A percentile compares a stretch with the other conserved stretches of the same genome.
Evolutionary conservation across 1,140 invertebrate genomes (phyloP).

Genomic region (Nebria ingens): DNA sequence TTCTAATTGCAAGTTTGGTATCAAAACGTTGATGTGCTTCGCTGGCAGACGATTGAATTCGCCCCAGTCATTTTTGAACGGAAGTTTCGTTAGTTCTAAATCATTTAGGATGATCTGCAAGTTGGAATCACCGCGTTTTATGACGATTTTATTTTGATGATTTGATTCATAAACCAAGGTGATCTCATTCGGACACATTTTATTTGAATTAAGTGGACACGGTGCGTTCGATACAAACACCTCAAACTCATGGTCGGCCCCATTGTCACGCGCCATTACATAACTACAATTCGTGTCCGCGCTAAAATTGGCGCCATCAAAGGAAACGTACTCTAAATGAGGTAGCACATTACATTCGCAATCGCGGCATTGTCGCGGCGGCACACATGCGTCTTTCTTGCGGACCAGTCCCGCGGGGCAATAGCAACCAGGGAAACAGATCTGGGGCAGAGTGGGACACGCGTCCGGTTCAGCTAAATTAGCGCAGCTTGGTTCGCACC

Average conservation of each 20-base stretch:
- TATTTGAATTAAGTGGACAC: constrained; percentile 36
- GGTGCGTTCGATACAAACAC: constrained; percentile 51
- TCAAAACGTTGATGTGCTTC: constrained; percentile 37
- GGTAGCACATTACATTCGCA: constrained; percentile 67
- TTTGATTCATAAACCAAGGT: constrained; percentile 32
- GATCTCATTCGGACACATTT: constrained; percentile 48
- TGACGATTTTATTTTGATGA: constrained; percentile 23
- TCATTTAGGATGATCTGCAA: constrained; percentile 29
- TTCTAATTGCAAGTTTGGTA: constrained; percentile 41
- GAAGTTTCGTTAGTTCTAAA: constrained; percentile 35
- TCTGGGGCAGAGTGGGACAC: constrained; percentile 49
- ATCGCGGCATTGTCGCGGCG: constrained; percentile 60
- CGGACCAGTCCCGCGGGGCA: constrained; percentile 67
- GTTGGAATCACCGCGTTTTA: constrained; percentile 32
- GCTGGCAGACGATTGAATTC: constrained; percentile 34
- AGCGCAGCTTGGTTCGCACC: constrained; percentile 63
- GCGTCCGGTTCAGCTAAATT: constrained; percentile 44
- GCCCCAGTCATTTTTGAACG: constrained; percentile 44
- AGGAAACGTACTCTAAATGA: constrained; percentile 59
- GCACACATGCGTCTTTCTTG: constrained; percentile 55
- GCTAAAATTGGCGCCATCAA: constrained; percentile 58
- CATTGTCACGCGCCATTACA: constrained; percentile 51
- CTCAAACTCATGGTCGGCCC: constrained; percentile 50
- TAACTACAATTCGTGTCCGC: constrained; percentile 73
- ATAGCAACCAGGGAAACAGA: constrained; percentile 73